A percentile compares a stretch with the other conserved stretches of the same genome.
phyloP scores from a whole-genome alignment of 2,113 vertebrate genomes.

The Oplegnathus fasciatus region DNA sequence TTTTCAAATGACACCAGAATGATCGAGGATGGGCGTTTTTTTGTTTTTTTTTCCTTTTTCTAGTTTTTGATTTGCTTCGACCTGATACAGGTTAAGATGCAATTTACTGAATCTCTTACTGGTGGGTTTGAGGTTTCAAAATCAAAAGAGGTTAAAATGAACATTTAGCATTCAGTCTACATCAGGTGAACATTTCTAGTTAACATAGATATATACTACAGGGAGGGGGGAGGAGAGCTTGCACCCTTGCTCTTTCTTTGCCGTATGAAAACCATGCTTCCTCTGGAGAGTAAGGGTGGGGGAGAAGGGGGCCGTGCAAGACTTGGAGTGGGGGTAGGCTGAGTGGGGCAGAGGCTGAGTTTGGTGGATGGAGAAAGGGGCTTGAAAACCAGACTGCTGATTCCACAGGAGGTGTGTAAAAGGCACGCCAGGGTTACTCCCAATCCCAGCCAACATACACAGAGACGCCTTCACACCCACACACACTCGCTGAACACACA shows the following conservation, averaged over 20 bases:
- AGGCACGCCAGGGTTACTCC: conserved; percentile 86
- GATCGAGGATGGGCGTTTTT: conserved; percentile 73
- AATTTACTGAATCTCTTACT: conserved; percentile 71
- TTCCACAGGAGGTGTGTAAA: conserved; percentile 84
- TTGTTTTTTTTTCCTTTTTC: conserved; percentile 16
- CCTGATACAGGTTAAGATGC: conserved; percentile 89
- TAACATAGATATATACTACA: conserved; percentile 71
- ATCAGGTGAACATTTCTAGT: conserved; percentile 66
- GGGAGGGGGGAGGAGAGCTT: conserved; percentile 42
- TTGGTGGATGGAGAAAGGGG: conserved; percentile 68
- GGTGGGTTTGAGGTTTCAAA: conserved; percentile 70
- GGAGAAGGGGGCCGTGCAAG: conserved; percentile 68
- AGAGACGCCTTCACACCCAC: conserved; percentile 76
- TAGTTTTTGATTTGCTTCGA: conserved; percentile 75
- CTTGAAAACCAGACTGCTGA: conserved; percentile 79
- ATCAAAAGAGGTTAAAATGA: conserved; percentile 74
- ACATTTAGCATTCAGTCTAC: conserved; percentile 79
- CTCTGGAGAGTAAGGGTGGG: conserved; percentile 60
- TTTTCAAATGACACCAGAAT: conserved; percentile 82
- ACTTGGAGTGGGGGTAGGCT: conserved; percentile 58
- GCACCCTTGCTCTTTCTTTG: conserved; percentile 81
- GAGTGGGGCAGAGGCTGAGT: conserved; percentile 56
- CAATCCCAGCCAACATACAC: conserved; percentile 80
- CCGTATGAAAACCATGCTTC: conserved; percentile 83
- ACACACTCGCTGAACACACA: conserved; percentile 71